These are phyloP conservation scores for Acanthopleura granulata DNA, from an alignment of 2,888 invertebrate species.

Conservation along the genomic window DNA sequence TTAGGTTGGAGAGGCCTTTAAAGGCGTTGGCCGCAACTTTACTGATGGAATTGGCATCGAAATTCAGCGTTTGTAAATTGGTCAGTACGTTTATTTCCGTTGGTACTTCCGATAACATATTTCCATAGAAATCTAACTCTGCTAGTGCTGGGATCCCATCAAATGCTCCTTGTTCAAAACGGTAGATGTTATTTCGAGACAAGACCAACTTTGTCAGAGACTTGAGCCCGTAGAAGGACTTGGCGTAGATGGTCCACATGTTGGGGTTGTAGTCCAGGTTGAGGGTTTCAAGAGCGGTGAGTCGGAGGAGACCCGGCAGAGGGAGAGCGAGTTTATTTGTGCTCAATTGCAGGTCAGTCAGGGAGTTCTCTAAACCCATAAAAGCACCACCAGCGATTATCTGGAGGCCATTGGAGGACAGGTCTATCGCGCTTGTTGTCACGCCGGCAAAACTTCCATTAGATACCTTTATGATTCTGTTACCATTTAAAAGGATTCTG, in stretches of 20 bases:
- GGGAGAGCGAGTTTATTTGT: constrained; percentile 9
- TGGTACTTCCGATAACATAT: not conserved
- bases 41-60: constrained; percentile 15
- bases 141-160: not conserved
- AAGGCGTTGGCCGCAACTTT: not conserved
- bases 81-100: not conserved
- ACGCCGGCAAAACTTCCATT: not conserved
- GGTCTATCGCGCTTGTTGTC: not conserved
- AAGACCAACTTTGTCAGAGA: constrained; percentile 9
- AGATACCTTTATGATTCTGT: not conserved
- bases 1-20: not conserved
- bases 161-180: constrained; percentile 10
- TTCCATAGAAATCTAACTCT: constrained; percentile 15
- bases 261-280: constrained; percentile 5
- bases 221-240: not conserved
- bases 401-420: not conserved
- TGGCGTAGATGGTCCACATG: not conserved
- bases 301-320: not conserved
- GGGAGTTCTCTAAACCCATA: not conserved
- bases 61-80: not conserved
- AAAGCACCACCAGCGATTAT: not conserved
- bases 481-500: not conserved
- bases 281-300: not conserved
- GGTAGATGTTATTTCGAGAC: not conserved
- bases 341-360: not conserved